Base-by-base conservation (phyloP, 2,888 invertebrate species). In the Tenthredo livida region DNA sequence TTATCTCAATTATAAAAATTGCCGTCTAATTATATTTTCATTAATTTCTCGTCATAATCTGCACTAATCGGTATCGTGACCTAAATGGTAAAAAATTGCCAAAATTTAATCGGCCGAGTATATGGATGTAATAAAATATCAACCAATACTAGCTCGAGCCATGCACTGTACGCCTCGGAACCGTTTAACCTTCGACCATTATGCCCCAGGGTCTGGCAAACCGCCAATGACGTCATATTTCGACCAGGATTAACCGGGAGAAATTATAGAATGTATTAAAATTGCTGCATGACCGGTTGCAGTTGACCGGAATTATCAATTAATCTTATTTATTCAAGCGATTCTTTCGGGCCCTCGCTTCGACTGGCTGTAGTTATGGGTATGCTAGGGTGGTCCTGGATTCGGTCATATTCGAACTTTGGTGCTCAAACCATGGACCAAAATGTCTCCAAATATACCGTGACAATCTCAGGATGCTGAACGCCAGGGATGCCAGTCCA, bases 231-330 rank as follows among this genome's bases (percentile, higher is more conserved):
- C 33, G 33, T 29, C 67, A 67, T 67, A 67, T 67, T 67, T 67
- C 33, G 33, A 33, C 67, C 4, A 15, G 17, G 6, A 33, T 21
- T 17, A 15, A 33, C 0, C 67, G 12, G 12, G 25, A 67, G 67
- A 33, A 67, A 67, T 67, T 15, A 67, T 12, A 33, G 67, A 67
- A 33, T 33, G 67, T 33, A 67, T 67, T 33, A 33, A 33, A 67
- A 67, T 17, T 67, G 33, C 29, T 54, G 17, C 33, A 29, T 25
- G 67, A 29, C 33, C 77, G 29, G 25, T 54, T 50, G 50, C 29
- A 25, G 54, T 50, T 50, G 33, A 77, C 77, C 77, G 77, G 77
- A 77, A 77, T 77, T n/a, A 54, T 77, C 77, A 77, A 77, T 77
- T 77, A 29, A 77, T 77, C 77, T 50, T 21, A 17, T 77, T 54